Evolutionary conservation across 2,888 invertebrate species (phyloP).

Genomic region (Drosophila lacicola): DNA sequence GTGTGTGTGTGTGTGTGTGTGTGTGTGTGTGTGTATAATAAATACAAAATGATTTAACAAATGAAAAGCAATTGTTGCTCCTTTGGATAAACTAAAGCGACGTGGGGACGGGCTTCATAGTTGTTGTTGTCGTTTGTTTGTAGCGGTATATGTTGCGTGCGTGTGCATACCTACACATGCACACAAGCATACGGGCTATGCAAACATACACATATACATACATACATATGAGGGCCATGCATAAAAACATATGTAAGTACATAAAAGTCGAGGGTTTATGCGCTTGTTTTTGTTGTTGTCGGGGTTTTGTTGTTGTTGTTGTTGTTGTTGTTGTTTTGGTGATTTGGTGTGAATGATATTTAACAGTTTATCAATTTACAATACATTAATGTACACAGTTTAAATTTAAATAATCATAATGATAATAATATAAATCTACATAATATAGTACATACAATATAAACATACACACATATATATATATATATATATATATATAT

Average conservation of each 20-base stretch:
- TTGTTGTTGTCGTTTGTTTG: slow-evolving; percentile 21
- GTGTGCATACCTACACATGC: slow-evolving; percentile 9
- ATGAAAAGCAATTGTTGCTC: slow-evolving; percentile 45
- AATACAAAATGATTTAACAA: slow-evolving; percentile 57
- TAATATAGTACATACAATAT: slow-evolving; percentile 55
- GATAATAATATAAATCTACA: slow-evolving; percentile 55
- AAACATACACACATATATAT: slow-evolving; percentile 45
- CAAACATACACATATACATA: background rate
- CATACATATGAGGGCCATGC: background rate
- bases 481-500: slow-evolving; percentile 42
- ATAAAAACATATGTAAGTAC: slow-evolving; percentile 46
- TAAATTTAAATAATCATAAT: slow-evolving; percentile 56
- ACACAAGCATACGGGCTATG: slow-evolving; percentile 9
- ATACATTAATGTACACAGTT: slow-evolving; percentile 72
- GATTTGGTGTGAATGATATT: slow-evolving; percentile 72
- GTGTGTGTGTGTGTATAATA: slow-evolving; percentile 35
- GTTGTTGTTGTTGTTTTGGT: slow-evolving; percentile 39
- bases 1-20: background rate
- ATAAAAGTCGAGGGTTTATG: slow-evolving; percentile 41
- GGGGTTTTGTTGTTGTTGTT: slow-evolving; percentile 9
- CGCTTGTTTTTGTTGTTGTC: slow-evolving; percentile 33
- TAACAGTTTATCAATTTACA: slow-evolving; percentile 62
- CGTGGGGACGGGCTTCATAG: slow-evolving; percentile 21
- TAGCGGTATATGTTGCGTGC: slow-evolving; percentile 1
- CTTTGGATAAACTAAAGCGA: slow-evolving; percentile 32